Evolutionary conservation across 2,888 invertebrate genomes (phyloP), one percentile per base, ranked within the genome.

Genomic region (Ochropleura leucogaster): DNA sequence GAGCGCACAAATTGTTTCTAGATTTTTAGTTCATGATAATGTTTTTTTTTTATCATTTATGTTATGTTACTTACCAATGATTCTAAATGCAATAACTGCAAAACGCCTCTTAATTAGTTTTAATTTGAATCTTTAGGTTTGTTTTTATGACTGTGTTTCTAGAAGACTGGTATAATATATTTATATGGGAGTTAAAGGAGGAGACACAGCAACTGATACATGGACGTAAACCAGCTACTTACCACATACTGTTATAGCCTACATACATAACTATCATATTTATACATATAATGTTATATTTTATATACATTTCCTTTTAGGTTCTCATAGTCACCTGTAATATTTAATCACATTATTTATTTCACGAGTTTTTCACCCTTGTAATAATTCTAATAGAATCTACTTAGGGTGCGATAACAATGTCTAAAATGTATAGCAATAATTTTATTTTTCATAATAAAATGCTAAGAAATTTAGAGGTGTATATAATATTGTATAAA

Each of bases 1-100:
- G 66, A 82, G 74, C 68, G 85, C 85, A 85, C 85, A 86, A 85
- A 81, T 82, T 67, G 64, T 78, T 86, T 81, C 18, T 83, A 83
- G 77, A 72, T 75, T 47, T 75, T 85, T 79, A 83, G 72, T 75
- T 79, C 42, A 46, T 78, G 55, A 67, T 75, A 72, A 68, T 76
- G 62, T 65, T 70, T 60, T 77, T 77, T 70, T 66, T 77, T 73
- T 69, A 68, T 74, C 69, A 64, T 77, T 79, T 74, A 72, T 62
- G 59, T 74, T 62, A 72, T 74, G 20, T 79, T 77, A 76, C 68
- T 78, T 81, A 81, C 69, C 76, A 77, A 76, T 82, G 70, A 69
- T 72, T 72, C 59, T 75, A 64, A 76, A 85, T 76, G 84, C 84
- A 86, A 75, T 82, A 71, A 65, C 71, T 63, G 60, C 72, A 79